Conservation (phyloP, 2,888 invertebrate species). For the Choreutis nemorana region DNA sequence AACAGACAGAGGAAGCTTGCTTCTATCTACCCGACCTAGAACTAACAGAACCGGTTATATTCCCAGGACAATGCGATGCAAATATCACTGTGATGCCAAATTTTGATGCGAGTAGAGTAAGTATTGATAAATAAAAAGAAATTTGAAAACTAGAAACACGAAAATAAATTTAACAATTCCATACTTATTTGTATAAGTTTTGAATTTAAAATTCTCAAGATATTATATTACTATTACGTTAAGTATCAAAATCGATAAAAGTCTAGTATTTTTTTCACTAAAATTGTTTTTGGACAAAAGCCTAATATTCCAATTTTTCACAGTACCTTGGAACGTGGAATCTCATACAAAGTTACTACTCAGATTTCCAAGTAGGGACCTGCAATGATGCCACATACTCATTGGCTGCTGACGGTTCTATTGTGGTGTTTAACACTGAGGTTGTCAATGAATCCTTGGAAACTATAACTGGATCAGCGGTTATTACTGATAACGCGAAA, state of each 20-base stretch:
- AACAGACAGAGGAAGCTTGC: slow-evolving; percentile 35
- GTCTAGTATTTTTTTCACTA: not conserved
- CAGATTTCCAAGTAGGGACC: slow-evolving; percentile 64
- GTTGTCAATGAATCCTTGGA: slow-evolving; percentile 45
- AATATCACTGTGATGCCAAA: slow-evolving; percentile 27
- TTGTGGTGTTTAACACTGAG: slow-evolving; percentile 27
- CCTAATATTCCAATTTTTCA: slow-evolving; percentile 8
- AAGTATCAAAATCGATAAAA: not conserved
- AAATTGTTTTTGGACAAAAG: too few species aligned
- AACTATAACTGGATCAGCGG: slow-evolving; percentile 55
- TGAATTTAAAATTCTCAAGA: not conserved
- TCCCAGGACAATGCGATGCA: slow-evolving; percentile 36
- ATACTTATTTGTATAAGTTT: not conserved
- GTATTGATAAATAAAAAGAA: slow-evolving; percentile 5
- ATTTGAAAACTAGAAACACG: not conserved
- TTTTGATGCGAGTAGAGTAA: slow-evolving; percentile 31
- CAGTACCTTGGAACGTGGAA: slow-evolving; percentile 59
- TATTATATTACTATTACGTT: too few species aligned
- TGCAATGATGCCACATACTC: slow-evolving; percentile 68
- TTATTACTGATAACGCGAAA: slow-evolving; percentile 51
- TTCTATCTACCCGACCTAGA: slow-evolving; percentile 34
- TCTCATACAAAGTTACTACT: slow-evolving; percentile 68
- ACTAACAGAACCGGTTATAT: slow-evolving; percentile 28
- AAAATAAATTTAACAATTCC: too few species aligned
- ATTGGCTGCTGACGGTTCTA: slow-evolving; percentile 19